Conservation (phyloP, 2,797 vertebrate species). For the Mergus octosetaceus region DNA sequence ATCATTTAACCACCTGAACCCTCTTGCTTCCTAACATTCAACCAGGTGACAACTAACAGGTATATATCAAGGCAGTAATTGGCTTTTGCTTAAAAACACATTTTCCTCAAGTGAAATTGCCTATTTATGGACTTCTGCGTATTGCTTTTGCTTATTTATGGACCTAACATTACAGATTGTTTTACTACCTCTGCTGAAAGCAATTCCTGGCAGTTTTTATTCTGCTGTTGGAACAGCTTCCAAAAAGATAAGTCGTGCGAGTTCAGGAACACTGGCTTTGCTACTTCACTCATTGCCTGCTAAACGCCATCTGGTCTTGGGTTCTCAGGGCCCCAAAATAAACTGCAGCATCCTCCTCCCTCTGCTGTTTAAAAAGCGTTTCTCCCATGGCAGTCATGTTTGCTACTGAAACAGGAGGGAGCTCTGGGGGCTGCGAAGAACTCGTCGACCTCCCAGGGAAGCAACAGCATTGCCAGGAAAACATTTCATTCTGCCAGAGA, state of each 20-base stretch:
- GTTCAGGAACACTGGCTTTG: slow-evolving; percentile 20
- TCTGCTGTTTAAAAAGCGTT: not conserved
- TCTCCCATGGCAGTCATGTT: not conserved
- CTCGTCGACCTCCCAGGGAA: not conserved
- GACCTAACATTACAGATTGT: not conserved
- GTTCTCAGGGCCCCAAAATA: not conserved
- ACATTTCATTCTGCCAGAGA: not conserved
- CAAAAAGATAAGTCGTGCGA: not conserved
- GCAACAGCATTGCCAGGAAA: not conserved
- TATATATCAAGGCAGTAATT: not conserved
- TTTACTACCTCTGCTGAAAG: not conserved
- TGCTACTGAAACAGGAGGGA: not conserved
- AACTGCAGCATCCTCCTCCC: not conserved
- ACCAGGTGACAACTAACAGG: not conserved
- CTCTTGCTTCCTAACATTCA: not conserved
- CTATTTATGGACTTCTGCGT: not conserved
- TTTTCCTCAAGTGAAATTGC: not conserved
- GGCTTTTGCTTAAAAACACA: not conserved
- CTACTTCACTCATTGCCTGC: not conserved
- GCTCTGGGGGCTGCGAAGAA: not conserved
- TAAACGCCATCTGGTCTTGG: slow-evolving; percentile 10
- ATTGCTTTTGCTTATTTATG: not conserved
- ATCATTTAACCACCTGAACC: not conserved
- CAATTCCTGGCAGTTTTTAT: not conserved
- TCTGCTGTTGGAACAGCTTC: not conserved